These are phyloP conservation scores for Hemaris fuciformis DNA, from an alignment of 2,888 invertebrate species.

Conservation along the genomic window DNA sequence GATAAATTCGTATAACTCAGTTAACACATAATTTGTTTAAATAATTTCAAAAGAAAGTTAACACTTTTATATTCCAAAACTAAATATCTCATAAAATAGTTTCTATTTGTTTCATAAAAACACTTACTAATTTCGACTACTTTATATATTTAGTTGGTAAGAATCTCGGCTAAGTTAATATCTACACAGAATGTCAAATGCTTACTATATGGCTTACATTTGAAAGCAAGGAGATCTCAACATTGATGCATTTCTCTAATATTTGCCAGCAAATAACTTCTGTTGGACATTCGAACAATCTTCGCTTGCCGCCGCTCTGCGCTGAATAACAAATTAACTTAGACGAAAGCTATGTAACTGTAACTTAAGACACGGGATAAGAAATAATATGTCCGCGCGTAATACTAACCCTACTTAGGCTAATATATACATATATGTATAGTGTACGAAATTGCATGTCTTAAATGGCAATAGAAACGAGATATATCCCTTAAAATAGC, in stretches of 20 bases:
- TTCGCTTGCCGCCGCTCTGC: neutral
- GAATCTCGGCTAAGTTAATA: neutral
- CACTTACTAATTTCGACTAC: neutral
- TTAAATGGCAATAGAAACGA: neutral
- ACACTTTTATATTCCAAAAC: too few species aligned
- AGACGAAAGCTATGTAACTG: conserved; percentile 6
- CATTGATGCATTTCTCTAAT: neutral
- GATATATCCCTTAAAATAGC: neutral
- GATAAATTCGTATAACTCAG: too few species aligned
- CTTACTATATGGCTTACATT: conserved; percentile 9
- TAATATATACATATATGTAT: too few species aligned
- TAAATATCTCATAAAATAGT: too few species aligned
- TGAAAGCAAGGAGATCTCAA: conserved; percentile 15
- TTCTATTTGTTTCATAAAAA: neutral
- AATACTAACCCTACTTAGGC: neutral
- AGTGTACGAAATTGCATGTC: neutral
- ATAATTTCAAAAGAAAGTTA: too few species aligned
- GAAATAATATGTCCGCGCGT: neutral
- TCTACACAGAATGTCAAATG: neutral
- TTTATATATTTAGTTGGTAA: neutral
- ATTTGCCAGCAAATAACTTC: neutral
- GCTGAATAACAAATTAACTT: neutral
- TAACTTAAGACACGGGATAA: neutral
- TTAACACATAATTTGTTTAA: too few species aligned
- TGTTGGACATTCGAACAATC: neutral